These are phyloP conservation scores for Pterois miles DNA, from an alignment of 2,797 vertebrate genomes.

Conservation along the genomic window DNA sequence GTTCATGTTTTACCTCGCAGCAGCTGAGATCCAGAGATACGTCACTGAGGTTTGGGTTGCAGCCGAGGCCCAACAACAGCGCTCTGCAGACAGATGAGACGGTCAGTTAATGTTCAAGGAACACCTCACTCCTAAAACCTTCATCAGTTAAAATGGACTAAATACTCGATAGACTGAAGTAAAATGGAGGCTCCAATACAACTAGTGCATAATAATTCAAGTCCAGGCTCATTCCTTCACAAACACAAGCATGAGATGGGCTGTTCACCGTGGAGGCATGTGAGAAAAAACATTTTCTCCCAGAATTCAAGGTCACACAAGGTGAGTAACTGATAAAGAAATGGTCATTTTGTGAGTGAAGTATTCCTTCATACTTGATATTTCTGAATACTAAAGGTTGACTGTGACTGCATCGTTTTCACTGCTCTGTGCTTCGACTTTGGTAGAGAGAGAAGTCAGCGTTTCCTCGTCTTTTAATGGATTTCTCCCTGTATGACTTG, in stretches of 20 bases:
- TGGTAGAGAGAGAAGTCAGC: neutral
- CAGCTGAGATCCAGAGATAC: conserved; percentile 95
- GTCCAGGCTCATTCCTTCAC: too few species aligned
- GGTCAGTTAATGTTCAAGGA: neutral
- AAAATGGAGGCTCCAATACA: too few species aligned
- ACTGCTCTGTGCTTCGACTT: neutral
- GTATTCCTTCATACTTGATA: neutral
- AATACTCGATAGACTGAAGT: too few species aligned
- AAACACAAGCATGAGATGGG: too few species aligned
- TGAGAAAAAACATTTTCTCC: too few species aligned
- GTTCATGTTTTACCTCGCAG: conserved; percentile 89
- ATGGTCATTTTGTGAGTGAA: too few species aligned
- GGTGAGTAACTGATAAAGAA: too few species aligned
- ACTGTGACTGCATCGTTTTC: neutral
- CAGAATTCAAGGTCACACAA: too few species aligned
- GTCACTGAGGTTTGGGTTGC: conserved; percentile 93
- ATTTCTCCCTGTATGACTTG: neutral
- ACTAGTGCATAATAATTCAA: too few species aligned
- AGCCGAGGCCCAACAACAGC: conserved; percentile 92
- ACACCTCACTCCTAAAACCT: too few species aligned
- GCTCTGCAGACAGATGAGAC: conserved; percentile 81
- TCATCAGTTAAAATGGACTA: too few species aligned
- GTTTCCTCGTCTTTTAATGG: neutral
- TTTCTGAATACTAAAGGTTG: neutral
- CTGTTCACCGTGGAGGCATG: too few species aligned